These are phyloP conservation scores for Leptobrachium ailaonicum DNA, from an alignment of 2,113 vertebrate genomes.

Conservation along the genomic window DNA sequence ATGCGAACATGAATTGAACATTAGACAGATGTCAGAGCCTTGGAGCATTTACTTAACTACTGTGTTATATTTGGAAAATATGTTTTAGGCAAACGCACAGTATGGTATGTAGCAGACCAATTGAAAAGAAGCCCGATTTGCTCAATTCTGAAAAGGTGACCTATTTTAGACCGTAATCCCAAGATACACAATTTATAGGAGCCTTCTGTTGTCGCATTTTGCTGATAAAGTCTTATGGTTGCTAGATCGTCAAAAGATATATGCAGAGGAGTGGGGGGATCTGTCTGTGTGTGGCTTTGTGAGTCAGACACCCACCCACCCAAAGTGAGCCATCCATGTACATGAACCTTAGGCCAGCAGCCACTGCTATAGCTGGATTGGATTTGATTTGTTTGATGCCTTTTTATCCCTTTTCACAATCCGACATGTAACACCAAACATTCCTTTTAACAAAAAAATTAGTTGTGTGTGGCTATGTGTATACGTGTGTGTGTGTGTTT, in stretches of 20 bases:
- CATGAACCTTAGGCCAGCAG: no score
- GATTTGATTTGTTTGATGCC: no score
- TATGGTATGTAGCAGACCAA: conserved; percentile 10
- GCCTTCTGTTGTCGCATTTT: neutral
- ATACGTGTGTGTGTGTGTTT: no score
- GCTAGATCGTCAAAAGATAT: neutral
- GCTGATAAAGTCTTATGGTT: neutral
- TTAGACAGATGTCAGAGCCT: conserved; percentile 41
- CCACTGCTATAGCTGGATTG: no score
- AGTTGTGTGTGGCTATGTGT: no score
- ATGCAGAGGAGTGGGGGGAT: no score
- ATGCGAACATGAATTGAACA: conserved; percentile 20
- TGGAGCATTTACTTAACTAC: conserved; percentile 36
- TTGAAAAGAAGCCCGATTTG: conserved; percentile 23
- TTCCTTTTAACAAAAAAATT: no score
- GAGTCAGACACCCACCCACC: no score
- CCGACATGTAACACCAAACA: no score
- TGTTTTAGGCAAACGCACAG: conserved; percentile 43
- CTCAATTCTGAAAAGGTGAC: conserved; percentile 21
- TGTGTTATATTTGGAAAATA: conserved; percentile 39
- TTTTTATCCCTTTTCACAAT: no score
- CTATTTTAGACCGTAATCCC: conserved; percentile 15
- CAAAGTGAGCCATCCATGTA: no score
- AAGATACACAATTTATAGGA: neutral
- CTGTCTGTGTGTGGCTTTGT: no score